Conservation (phyloP, 2,888 invertebrate species). For the Morpho helenor region DNA sequence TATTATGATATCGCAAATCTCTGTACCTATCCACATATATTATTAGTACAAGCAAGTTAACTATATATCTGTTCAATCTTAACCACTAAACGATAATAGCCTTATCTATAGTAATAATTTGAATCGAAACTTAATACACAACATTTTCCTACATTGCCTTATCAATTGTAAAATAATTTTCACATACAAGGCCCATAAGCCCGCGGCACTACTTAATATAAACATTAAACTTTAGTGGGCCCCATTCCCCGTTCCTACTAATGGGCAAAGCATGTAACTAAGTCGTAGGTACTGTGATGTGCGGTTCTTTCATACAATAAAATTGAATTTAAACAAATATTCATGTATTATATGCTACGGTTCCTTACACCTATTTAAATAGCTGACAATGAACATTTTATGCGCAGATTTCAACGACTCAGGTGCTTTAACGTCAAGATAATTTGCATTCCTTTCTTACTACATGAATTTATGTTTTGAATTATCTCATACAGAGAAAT, state of each 20-base stretch:
- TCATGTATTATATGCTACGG: conserved; percentile 12
- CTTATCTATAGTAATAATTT: conserved; percentile 23
- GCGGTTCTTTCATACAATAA: conserved; percentile 48
- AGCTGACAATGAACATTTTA: background rate
- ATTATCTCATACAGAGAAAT: too few relatives aligned
- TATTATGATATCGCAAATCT: too few relatives aligned
- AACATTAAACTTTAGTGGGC: conserved; percentile 67
- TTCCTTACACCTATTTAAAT: conserved; percentile 13
- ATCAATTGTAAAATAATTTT: conserved; percentile 33
- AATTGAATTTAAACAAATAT: conserved; percentile 32
- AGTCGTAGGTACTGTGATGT: conserved; percentile 43
- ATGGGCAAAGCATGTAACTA: conserved; percentile 74
- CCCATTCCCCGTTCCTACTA: conserved; percentile 55
- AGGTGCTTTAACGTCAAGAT: too few relatives aligned
- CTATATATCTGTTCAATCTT: conserved; percentile 9
- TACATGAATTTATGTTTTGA: too few relatives aligned
- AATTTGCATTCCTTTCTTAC: too few relatives aligned
- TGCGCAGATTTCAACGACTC: too few relatives aligned
- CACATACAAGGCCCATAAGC: conserved; percentile 30
- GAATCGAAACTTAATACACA: conserved; percentile 16
- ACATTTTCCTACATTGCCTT: conserved; percentile 21
- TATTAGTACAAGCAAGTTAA: background rate
- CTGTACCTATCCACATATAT: too few relatives aligned
- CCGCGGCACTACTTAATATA: conserved; percentile 47
- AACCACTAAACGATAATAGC: conserved; percentile 18